These are phyloP conservation scores for Aphaenogaster rudis DNA, from an alignment of 1,140 invertebrate species.

Conservation along the genomic window DNA sequence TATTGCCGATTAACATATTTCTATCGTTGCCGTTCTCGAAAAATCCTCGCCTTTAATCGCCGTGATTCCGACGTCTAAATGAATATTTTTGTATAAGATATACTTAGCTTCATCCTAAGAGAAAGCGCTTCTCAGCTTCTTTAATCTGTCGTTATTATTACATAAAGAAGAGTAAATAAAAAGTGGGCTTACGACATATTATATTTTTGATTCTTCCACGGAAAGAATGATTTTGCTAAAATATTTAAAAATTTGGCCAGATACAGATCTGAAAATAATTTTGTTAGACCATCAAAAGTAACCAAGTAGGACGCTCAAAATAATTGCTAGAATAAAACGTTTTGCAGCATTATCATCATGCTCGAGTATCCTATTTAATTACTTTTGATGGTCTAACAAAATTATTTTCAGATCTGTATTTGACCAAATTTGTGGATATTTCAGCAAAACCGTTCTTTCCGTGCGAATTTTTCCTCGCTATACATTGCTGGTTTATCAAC, in stretches of 20 bases:
- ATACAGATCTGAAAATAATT: too few species aligned
- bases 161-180: background rate
- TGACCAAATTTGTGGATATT: too few species aligned
- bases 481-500: background rate
- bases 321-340: too few species aligned
- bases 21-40: slow-evolving; percentile 26
- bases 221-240: too few species aligned
- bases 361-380: too few species aligned
- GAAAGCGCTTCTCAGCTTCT: background rate
- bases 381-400: too few species aligned
- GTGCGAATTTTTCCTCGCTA: background rate
- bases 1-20: slow-evolving; percentile 54
- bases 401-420: too few species aligned
- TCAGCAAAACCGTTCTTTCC: too few species aligned
- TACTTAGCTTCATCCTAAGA: background rate
- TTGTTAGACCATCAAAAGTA: too few species aligned
- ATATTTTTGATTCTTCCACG: background rate
- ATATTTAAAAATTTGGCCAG: too few species aligned
- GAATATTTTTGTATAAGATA: background rate
- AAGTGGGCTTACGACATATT: background rate
- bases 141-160: background rate
- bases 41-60: slow-evolving; percentile 28
- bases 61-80: background rate
- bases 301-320: too few species aligned
- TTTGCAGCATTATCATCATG: too few species aligned